Conservation (phyloP, 1,140 invertebrate species). For the Pseudomyrmex gracilis region DNA sequence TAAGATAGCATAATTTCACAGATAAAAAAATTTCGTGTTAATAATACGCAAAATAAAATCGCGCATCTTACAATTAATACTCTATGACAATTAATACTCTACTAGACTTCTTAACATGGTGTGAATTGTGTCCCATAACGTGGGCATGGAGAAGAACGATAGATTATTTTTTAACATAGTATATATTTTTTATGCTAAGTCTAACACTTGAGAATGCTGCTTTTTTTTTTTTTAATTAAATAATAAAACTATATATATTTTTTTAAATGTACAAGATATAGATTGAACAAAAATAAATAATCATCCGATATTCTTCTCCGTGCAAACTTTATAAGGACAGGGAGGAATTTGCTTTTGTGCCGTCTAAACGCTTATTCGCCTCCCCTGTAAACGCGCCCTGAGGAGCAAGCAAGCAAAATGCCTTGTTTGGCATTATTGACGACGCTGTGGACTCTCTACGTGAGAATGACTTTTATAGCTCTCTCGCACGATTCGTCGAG, state of each 20-base stretch:
- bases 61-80: neutral
- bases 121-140: slow-evolving; percentile 51
- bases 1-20: neutral
- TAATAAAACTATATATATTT: neutral
- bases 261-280: neutral
- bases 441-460: slow-evolving; percentile 57
- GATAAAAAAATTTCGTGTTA: neutral
- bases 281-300: neutral
- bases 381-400: slow-evolving; percentile 40
- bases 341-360: slow-evolving; percentile 59
- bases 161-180: neutral
- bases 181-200: neutral
- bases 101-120: slow-evolving; percentile 45
- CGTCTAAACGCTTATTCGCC: slow-evolving; percentile 59
- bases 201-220: neutral
- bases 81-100: neutral
- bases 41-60: neutral
- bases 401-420: slow-evolving; percentile 52
- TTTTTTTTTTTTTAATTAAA: no score
- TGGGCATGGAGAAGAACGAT: slow-evolving; percentile 45
- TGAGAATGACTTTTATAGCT: slow-evolving; percentile 48
- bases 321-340: slow-evolving; percentile 22
- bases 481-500: slow-evolving; percentile 70
- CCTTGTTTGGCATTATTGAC: slow-evolving; percentile 30
- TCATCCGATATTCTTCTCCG: slow-evolving; percentile 43